A percentile compares a stretch with the other conserved stretches of the same genome.
Evolutionary conservation across 2,888 invertebrate species (phyloP).

Genomic region (Andrena trimmerana): DNA sequence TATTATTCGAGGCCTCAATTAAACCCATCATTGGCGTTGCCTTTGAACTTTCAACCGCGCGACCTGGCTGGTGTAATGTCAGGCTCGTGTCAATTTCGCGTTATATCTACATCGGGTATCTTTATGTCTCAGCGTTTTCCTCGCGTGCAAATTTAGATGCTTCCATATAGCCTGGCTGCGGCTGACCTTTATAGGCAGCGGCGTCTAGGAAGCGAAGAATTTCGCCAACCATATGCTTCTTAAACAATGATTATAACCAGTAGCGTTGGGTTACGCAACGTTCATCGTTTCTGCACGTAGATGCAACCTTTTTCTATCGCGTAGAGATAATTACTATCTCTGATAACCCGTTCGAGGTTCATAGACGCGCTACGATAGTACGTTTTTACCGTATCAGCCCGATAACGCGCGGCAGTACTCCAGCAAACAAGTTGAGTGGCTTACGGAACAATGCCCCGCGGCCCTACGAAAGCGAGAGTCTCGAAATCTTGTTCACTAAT

Average conservation of each 20-base stretch:
- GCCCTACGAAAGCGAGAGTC: not conserved
- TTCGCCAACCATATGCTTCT: too few species aligned
- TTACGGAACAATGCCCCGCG: not conserved
- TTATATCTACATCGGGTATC: not conserved
- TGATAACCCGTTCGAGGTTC: slow-evolving; percentile 46
- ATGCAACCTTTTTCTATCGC: slow-evolving; percentile 18
- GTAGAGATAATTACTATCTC: slow-evolving; percentile 33
- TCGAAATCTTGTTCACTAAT: not conserved
- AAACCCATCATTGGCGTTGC: not conserved
- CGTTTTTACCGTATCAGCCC: not conserved
- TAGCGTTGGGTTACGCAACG: slow-evolving; percentile 15
- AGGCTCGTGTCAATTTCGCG: slow-evolving; percentile 13
- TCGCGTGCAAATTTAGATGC: not conserved
- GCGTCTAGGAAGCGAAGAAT: not conserved
- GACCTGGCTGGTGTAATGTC: slow-evolving; percentile 7
- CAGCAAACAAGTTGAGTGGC: not conserved
- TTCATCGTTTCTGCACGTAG: not conserved
- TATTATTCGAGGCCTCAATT: slow-evolving; percentile 7
- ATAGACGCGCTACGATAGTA: slow-evolving; percentile 7
- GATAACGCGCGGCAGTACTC: not conserved
- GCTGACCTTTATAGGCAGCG: not conserved
- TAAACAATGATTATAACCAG: not conserved
- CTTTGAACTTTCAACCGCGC: slow-evolving; percentile 37
- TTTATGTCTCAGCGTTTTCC: not conserved
- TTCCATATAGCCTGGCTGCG: not conserved